A percentile compares a stretch with the other conserved stretches of the same genome.
These are phyloP conservation scores for Pterocles burchelli DNA, from an alignment of 2,113 vertebrate species.

Conservation along the genomic window DNA sequence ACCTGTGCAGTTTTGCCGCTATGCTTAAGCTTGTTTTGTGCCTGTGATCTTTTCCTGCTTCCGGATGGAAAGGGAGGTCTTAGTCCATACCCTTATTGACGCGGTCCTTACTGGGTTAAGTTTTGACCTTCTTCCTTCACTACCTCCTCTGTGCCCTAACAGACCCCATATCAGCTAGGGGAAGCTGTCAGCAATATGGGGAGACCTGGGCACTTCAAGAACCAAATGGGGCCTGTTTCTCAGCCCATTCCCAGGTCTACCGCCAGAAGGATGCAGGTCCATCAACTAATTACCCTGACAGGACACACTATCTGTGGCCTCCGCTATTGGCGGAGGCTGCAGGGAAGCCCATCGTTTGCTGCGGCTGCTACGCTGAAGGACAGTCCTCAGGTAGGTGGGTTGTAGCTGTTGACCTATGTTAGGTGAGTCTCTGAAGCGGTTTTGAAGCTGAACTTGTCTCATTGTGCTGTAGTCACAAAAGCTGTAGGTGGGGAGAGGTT, in stretches of 20 bases:
- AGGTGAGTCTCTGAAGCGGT: not conserved
- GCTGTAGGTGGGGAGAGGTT: not conserved
- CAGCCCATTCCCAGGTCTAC: slow-evolving; percentile 51
- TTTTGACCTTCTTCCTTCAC: slow-evolving; percentile 67
- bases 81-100: not conserved
- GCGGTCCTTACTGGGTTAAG: slow-evolving; percentile 5
- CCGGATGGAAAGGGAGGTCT: slow-evolving; percentile 19
- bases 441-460: not conserved
- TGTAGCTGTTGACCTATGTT: not conserved
- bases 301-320: slow-evolving; percentile 55
- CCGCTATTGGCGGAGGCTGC: slow-evolving; percentile 57
- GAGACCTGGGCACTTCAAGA: slow-evolving; percentile 66
- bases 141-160: slow-evolving; percentile 70
- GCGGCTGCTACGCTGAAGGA: slow-evolving; percentile 34
- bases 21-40: not conserved
- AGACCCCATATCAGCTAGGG: slow-evolving; percentile 66
- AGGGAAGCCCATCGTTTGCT: slow-evolving; percentile 22
- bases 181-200: slow-evolving; percentile 66
- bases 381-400: slow-evolving; percentile 55
- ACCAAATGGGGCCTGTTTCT: slow-evolving; percentile 54
- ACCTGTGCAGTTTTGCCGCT: not conserved
- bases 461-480: not conserved
- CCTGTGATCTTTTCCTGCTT: slow-evolving; percentile 42
- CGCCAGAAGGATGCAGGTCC: slow-evolving; percentile 60
- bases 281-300: slow-evolving; percentile 63